Evolutionary conservation across 1,140 invertebrate genomes (phyloP).

Genomic region (Leptinotarsa defecta): DNA sequence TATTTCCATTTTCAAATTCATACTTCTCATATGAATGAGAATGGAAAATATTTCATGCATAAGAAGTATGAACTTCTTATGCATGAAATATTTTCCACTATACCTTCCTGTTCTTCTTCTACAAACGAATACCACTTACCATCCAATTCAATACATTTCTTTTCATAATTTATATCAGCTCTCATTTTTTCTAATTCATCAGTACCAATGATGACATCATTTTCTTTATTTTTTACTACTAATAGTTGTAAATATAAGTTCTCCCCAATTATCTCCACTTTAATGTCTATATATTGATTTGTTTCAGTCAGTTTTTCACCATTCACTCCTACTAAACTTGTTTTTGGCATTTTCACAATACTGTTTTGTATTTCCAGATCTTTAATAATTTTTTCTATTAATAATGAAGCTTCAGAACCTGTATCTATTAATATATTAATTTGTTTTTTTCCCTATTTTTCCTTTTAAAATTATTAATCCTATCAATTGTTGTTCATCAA

Average conservation of each 20-base stretch:
- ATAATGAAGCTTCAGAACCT: not conserved
- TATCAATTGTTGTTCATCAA: not conserved
- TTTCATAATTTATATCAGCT: too few species aligned
- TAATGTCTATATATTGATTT: not conserved
- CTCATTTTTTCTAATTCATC: too few species aligned
- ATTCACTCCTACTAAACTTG: not conserved
- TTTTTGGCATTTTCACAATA: not conserved
- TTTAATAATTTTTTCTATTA: constrained; percentile 3
- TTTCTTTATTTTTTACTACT: not conserved
- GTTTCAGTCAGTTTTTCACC: not conserved
- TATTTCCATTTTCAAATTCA: too few species aligned
- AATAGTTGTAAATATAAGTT: not conserved
- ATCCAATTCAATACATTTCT: too few species aligned
- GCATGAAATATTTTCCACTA: too few species aligned
- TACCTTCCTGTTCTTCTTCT: too few species aligned
- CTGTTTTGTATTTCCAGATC: not conserved
- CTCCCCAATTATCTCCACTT: not conserved
- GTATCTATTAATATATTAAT: not conserved
- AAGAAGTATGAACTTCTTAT: too few species aligned
- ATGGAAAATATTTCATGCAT: too few species aligned
- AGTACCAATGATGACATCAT: too few species aligned
- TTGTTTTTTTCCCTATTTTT: constrained; percentile 3
- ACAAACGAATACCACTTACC: too few species aligned
- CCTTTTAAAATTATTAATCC: not conserved
- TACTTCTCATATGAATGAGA: too few species aligned